phyloP scores from a whole-genome alignment of 1,140 invertebrate genomes.

The Armadillidium nasatum region DNA sequence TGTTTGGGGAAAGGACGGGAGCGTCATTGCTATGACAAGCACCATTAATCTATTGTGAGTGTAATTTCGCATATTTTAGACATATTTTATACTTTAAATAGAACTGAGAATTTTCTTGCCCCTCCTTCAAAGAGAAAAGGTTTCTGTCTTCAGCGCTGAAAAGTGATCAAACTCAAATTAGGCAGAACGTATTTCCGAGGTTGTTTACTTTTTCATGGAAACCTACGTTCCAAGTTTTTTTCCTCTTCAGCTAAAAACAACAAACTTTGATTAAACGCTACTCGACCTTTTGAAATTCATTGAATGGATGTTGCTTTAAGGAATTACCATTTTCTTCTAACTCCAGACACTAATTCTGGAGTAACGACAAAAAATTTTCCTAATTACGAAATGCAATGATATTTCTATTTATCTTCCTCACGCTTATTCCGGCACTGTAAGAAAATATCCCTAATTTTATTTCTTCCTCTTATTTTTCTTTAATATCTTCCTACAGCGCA shows the following conservation, averaged over 20 bases:
- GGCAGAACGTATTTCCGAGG: background rate
- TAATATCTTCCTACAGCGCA: no score
- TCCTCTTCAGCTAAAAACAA: background rate
- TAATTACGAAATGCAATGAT: background rate
- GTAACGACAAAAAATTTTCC: background rate
- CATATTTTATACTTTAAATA: no score
- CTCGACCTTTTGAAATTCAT: background rate
- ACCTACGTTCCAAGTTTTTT: background rate
- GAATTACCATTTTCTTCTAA: background rate
- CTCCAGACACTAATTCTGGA: background rate
- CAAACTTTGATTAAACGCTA: background rate
- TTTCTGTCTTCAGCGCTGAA: no score
- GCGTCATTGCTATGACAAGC: slow-evolving; percentile 19
- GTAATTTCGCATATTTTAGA: background rate
- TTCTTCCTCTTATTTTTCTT: background rate
- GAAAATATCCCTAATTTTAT: background rate
- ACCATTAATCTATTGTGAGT: slow-evolving; percentile 30
- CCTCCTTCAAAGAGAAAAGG: background rate
- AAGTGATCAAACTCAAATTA: no score
- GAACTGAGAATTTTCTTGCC: background rate
- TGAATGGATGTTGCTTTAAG: background rate
- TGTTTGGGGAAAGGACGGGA: background rate
- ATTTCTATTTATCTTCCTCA: background rate
- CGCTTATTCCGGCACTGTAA: background rate
- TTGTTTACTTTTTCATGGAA: background rate